Evolutionary conservation across 2,113 vertebrate species (phyloP).

Genomic region (Willisornis vidua): DNA sequence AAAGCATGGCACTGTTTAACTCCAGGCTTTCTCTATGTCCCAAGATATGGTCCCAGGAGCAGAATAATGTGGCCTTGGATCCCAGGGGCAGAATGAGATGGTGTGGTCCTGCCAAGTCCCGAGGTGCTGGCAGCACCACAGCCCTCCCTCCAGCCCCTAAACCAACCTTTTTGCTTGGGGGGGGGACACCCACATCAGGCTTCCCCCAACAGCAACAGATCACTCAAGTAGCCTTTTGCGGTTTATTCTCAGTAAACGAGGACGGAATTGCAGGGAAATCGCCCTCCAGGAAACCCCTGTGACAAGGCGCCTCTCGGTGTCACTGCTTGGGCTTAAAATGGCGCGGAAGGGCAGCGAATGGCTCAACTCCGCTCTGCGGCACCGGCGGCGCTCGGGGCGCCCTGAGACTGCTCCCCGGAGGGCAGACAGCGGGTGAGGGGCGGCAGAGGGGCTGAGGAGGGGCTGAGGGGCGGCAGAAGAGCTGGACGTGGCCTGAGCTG

Average conservation of each 20-base stretch:
- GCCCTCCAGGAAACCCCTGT: fast-evolving
- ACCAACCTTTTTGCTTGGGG: fast-evolving
- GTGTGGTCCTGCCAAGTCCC: background rate
- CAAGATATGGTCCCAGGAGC: background rate
- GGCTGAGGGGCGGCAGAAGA: fast-evolving
- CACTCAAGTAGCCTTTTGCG: too few relatives aligned
- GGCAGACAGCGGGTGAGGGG: too few relatives aligned
- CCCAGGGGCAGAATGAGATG: fast-evolving
- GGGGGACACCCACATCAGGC: fast-evolving
- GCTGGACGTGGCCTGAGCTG: fast-evolving
- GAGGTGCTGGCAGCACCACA: fast-evolving
- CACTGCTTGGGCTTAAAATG: background rate
- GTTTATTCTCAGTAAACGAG: background rate
- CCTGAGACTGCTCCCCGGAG: background rate
- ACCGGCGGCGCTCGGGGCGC: fast-evolving
- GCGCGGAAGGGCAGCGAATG: background rate
- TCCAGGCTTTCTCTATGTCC: background rate
- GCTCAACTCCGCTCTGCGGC: background rate
- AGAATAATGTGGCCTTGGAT: background rate
- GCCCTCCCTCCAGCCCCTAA: fast-evolving
- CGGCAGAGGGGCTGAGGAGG: fast-evolving
- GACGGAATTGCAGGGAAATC: fast-evolving
- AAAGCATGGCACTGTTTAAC: slow-evolving; percentile 11
- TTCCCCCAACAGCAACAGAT: background rate
- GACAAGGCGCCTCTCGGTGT: fast-evolving